Evolutionary conservation across 2,797 vertebrate species (phyloP).

Genomic region (Trematomus bernacchii): DNA sequence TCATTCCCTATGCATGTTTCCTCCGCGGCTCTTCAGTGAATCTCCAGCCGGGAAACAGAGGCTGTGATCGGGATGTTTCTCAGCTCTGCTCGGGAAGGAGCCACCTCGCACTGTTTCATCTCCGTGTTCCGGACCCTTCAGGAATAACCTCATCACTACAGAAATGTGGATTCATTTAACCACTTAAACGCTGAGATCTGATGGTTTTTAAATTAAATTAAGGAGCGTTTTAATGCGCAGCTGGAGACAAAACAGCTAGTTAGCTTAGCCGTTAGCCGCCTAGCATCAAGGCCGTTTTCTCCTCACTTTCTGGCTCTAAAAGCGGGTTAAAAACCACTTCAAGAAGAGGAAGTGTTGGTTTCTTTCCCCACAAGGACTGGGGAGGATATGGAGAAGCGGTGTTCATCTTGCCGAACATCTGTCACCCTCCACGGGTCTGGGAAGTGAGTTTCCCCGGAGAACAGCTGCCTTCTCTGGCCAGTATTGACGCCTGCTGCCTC

Average conservation of each 20-base stretch:
- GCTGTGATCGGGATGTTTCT: no score
- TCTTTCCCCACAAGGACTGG: neutral
- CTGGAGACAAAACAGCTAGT: constrained; percentile 29
- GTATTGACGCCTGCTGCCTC: constrained; percentile 26
- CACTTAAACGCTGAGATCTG: no score
- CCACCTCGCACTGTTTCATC: no score
- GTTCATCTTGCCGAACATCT: constrained; percentile 70
- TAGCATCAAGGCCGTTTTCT: constrained; percentile 71
- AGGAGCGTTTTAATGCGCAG: no score
- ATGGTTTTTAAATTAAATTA: no score
- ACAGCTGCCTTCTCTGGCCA: constrained; percentile 56
- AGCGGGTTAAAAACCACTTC: neutral
- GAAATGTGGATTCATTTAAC: no score
- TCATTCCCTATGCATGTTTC: no score
- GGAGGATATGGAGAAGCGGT: constrained; percentile 76
- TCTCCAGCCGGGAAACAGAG: no score
- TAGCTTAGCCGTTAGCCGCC: constrained; percentile 64
- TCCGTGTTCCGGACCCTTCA: no score
- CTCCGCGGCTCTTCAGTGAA: no score
- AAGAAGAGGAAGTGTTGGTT: fast-evolving
- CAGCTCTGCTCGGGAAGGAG: no score
- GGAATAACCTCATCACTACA: no score
- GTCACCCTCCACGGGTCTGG: constrained; percentile 66
- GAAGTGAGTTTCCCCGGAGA: constrained; percentile 61
- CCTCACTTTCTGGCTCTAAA: neutral